Evolutionary conservation across 2,888 invertebrate species (phyloP).

Genomic region (Meiosimyza platycephala): DNA sequence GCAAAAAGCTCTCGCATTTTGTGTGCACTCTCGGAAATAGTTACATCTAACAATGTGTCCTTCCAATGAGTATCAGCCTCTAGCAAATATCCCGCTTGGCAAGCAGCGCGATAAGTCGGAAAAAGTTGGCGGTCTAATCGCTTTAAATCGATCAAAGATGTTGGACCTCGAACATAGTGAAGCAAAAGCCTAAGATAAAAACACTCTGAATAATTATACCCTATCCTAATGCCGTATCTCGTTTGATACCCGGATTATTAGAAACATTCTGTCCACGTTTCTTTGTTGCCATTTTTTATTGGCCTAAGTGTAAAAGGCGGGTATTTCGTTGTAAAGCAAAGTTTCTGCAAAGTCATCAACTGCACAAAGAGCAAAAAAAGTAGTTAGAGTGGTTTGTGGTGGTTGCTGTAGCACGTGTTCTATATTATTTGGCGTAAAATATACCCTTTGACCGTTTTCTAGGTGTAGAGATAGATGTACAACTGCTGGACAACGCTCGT

Average conservation of each 20-base stretch:
- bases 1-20: no score
- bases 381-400: slow-evolving; percentile 16
- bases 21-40: no score
- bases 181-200: no score
- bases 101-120: no score
- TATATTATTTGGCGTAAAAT: slow-evolving; percentile 9
- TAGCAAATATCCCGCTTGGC: no score
- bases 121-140: no score
- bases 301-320: slow-evolving; percentile 21
- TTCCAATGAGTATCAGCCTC: no score
- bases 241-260: slow-evolving; percentile 20
- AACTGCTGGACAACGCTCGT: slow-evolving; percentile 19
- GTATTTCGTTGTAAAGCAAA: slow-evolving; percentile 32
- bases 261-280: slow-evolving; percentile 20
- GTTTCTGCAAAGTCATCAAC: slow-evolving; percentile 32
- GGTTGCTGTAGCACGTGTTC: background rate
- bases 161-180: no score
- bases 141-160: no score
- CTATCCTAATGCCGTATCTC: slow-evolving; percentile 24
- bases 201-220: no score
- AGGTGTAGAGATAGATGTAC: slow-evolving; percentile 28
- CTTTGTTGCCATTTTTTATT: slow-evolving; percentile 26
- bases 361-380: slow-evolving; percentile 30
- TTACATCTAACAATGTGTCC: no score
- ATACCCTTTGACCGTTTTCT: slow-evolving; percentile 20